Evolutionary conservation across 2,888 invertebrate species (phyloP), one percentile per base, ranked within the genome.

Genomic region (Drosophila fulvimacula): DNA sequence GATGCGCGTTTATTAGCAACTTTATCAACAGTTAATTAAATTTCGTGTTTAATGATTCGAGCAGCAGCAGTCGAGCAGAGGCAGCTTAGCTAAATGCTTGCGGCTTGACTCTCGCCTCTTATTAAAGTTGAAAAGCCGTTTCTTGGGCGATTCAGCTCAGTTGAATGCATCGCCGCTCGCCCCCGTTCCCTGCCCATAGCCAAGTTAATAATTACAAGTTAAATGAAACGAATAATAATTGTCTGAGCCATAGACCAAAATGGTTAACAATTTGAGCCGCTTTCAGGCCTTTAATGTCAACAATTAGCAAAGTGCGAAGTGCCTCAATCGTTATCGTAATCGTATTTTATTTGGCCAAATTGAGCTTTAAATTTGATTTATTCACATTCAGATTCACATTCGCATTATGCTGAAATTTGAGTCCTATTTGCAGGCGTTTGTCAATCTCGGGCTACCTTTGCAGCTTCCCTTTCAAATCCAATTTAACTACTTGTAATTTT

Each of bases 1-100:
- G 63, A 41, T 67, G 59, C 58, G 66, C 60, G 73, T 80, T 87
- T 81, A 87, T 86, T 87, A 76, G 79, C 68, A 74, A 70, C 84
- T 87, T 84, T 86, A 89, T 86, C 78, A 89, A 80, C 81, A 81
- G 85, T 87, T 86, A 86, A 86, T 86, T 86, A 87, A 86, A 86
- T 86, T 83, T 84, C 81, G 78, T 75, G 76, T 62, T 89, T 89
- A 84, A 89, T 89, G 89, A 84, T 79, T 77, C 62, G 68, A 63
- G 70, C 60, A 58, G 70, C 60, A 48, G 57, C 51, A 60, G 61
- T 46, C 57, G 41, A 49, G 46, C 21, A 21, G 44, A 42, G 44
- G 55, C 24, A 41, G 30, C 21, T 15, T 32, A 39, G 36, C 70
- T 67, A 74, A 73, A 73, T 80, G 86, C 86, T 80, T 80, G 75